phyloP scores from a whole-genome alignment of 2,113 vertebrate species.

The Cavia porcellus region DNA sequence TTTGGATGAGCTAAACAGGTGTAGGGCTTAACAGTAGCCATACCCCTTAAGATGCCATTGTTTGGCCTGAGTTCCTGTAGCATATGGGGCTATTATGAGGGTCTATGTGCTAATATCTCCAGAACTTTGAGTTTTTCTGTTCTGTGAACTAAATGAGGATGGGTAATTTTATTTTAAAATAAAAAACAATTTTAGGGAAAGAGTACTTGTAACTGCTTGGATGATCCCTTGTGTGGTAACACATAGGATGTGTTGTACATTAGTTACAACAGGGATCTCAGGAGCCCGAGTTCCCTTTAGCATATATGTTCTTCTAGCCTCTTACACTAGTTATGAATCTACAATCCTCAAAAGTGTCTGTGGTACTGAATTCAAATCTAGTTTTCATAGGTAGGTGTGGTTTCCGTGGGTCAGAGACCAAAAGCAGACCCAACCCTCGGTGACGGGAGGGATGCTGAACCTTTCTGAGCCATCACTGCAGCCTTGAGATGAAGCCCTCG shows the following conservation, averaged over 20 bases:
- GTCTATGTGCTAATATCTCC: background rate
- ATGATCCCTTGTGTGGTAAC: background rate
- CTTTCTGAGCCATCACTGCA: accelerated
- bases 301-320: background rate
- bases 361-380: background rate
- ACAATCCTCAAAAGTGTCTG: background rate
- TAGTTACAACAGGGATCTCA: background rate
- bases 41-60: background rate
- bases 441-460: background rate
- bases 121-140: background rate
- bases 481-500: background rate
- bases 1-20: background rate
- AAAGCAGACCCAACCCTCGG: background rate
- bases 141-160: background rate
- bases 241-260: too few relatives aligned
- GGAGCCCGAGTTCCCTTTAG: background rate
- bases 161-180: constrained; percentile 59
- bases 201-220: background rate
- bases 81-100: background rate
- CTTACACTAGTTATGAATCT: background rate
- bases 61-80: constrained; percentile 10
- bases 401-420: constrained; percentile 21
- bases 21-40: background rate
- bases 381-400: background rate
- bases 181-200: constrained; percentile 31